Evolutionary conservation across 1,140 invertebrate genomes (phyloP), one percentile per base, ranked within the genome.

Genomic region (Drosophila nikananu): DNA sequence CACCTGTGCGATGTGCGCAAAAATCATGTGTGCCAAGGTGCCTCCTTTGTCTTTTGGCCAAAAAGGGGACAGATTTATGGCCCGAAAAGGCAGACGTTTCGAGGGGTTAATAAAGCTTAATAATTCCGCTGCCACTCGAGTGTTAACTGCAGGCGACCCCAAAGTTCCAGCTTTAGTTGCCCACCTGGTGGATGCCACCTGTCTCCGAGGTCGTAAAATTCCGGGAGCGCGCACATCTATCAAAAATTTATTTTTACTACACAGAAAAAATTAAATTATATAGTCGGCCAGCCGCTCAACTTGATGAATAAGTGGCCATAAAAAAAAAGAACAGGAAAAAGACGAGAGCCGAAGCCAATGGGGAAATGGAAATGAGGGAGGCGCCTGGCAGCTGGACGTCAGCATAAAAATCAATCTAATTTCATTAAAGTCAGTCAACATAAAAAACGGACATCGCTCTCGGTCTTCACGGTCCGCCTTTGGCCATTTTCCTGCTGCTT

Each of bases 351-450:
- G 12, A 17, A 27, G 27, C 30, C 41, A n/a, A 19, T n/a, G 32
- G 59, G 64, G 35, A 61, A 46, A 61, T 70, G 42, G 25, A 75
- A 71, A 61, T 55, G 46, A 46, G 41, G 44, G 15, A 3, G 19
- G 19, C 21, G 44, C 5, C 48, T 4, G 52, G 30, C 27, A 37
- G 60, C 54, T 73, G 83, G 77, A 83, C 83, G 65, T 80, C 80
- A 77, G 83, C 77, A 80, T 66, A 80, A 87, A 86, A 87, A 87
- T 87, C 83, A 87, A 87, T 87, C 77, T 87, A 87, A 87, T 87
- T 87, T 89, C 68, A 89, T 87, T 87, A 87, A 89, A 80, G 84
- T 89, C 83, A 83, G 72, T 77, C 83, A 83, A 74, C 80, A 83
- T 87, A 86, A 83, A 80, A 80, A 60, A 51, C 59, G 60, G 37